Evolutionary conservation across 2,888 invertebrate genomes (phyloP).

Genomic region (Tryphoninae sp.): DNA sequence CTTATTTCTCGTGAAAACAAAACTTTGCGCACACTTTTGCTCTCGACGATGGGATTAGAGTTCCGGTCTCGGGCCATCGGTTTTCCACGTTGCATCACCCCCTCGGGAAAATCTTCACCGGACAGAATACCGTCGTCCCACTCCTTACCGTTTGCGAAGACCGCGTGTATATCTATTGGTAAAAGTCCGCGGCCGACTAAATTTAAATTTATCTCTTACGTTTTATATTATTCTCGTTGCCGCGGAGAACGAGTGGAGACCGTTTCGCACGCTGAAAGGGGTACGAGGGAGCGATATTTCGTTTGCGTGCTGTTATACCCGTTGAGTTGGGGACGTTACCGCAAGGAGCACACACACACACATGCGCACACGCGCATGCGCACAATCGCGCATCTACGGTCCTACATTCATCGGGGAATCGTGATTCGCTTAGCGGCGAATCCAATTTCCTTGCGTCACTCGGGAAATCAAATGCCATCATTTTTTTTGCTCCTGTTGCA

Average conservation of each 20-base stretch:
- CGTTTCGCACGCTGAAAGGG: slow-evolving; percentile 59
- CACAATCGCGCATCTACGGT: not conserved
- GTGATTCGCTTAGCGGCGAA: slow-evolving; percentile 60
- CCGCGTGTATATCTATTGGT: not conserved
- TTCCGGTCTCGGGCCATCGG: slow-evolving; percentile 35
- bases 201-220: slow-evolving; percentile 56
- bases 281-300: slow-evolving; percentile 46
- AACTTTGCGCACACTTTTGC: slow-evolving; percentile 22
- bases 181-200: slow-evolving; percentile 23
- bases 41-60: slow-evolving; percentile 27
- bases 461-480: slow-evolving; percentile 64
- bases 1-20: slow-evolving; percentile 66
- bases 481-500: slow-evolving; percentile 43
- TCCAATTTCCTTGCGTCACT: slow-evolving; percentile 65
- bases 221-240: slow-evolving; percentile 35
- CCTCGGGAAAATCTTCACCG: slow-evolving; percentile 54
- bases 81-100: slow-evolving; percentile 33
- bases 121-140: slow-evolving; percentile 8
- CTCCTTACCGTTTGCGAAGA: not conserved
- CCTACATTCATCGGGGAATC: slow-evolving; percentile 54
- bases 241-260: not conserved
- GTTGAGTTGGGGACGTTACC: slow-evolving; percentile 42
- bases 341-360: slow-evolving; percentile 20
- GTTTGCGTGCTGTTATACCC: slow-evolving; percentile 31
- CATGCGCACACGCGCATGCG: not conserved